Evolutionary conservation across 2,797 vertebrate species (phyloP).

Genomic region (Lacerta viridis): DNA sequence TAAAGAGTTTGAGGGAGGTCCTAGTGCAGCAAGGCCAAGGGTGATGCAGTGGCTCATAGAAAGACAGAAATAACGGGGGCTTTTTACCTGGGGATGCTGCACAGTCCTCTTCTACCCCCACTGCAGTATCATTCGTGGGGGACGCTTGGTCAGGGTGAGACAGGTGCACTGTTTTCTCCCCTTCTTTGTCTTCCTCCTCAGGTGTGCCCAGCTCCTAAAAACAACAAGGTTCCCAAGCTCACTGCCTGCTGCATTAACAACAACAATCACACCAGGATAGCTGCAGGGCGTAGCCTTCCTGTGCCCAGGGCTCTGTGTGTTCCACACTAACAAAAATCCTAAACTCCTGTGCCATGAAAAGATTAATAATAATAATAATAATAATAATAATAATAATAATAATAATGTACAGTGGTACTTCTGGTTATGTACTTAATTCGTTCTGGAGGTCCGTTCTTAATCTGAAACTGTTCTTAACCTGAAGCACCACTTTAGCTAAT

Average conservation of each 20-base stretch:
- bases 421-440: no score
- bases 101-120: no score
- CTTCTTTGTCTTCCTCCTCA: background rate
- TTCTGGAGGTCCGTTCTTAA: no score
- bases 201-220: background rate
- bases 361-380: no score
- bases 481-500: no score
- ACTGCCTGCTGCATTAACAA: background rate
- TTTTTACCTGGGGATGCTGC: background rate
- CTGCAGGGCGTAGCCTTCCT: background rate
- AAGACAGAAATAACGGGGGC: background rate
- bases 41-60: background rate
- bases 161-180: background rate
- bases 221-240: background rate
- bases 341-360: background rate
- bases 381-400: no score
- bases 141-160: background rate
- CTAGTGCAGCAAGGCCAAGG: no score
- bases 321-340: background rate
- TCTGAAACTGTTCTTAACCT: no score
- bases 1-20: no score
- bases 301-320: background rate
- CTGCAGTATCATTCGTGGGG: background rate
- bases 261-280: background rate
- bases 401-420: no score